Evolutionary conservation across 1,140 invertebrate genomes (phyloP).

Genomic region (Bombus consobrinus): DNA sequence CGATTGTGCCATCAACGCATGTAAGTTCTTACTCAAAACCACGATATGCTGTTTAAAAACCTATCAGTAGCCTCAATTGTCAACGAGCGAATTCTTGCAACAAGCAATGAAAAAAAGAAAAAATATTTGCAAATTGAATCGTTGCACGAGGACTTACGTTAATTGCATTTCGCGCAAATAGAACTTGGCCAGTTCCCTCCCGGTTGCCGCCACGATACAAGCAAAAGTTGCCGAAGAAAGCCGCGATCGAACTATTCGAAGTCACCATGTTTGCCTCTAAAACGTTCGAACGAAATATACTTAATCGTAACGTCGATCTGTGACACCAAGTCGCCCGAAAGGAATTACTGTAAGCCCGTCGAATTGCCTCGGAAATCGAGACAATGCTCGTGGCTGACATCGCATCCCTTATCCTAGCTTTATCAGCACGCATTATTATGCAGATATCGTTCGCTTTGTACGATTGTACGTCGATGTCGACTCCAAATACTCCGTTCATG

Average conservation of each 20-base stretch:
- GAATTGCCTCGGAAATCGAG: constrained; percentile 25
- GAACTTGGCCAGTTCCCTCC: background rate
- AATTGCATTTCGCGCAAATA: background rate
- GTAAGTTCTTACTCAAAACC: too few species aligned
- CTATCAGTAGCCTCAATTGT: background rate
- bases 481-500: background rate
- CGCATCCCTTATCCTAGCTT: background rate
- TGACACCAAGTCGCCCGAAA: constrained; percentile 8
- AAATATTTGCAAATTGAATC: background rate
- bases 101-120: background rate
- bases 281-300: background rate
- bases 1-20: too few species aligned
- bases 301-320: constrained; percentile 27
- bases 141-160: background rate
- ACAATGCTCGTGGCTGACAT: constrained; percentile 11
- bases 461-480: background rate
- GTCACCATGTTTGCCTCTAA: background rate
- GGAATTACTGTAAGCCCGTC: constrained; percentile 25
- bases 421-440: constrained; percentile 59
- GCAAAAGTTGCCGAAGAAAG: background rate
- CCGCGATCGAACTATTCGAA: constrained; percentile 10
- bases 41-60: background rate
- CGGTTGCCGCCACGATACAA: too few species aligned
- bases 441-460: constrained; percentile 38
- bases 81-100: background rate